Evolutionary conservation across 2,113 vertebrate genomes (phyloP).

Genomic region (Pseudolaguvia tuberculata): DNA sequence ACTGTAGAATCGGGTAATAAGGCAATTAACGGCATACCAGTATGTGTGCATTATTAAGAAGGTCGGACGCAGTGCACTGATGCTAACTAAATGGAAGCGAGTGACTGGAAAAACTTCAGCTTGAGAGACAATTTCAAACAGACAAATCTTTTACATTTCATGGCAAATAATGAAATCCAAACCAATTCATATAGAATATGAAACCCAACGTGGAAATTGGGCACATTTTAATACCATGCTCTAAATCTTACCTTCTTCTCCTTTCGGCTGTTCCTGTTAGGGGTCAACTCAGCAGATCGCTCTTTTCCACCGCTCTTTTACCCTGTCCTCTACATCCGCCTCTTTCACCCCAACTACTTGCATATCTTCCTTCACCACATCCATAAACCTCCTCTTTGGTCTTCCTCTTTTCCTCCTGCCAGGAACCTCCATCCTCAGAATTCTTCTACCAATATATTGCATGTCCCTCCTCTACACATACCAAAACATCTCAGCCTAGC

Average conservation of each 20-base stretch:
- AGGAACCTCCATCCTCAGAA: no score
- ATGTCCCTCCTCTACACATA: no score
- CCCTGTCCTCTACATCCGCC: no score
- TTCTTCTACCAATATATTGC: no score
- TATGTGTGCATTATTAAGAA: conserved; percentile 52
- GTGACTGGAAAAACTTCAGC: conserved; percentile 62
- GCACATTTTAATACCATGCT: conserved; percentile 53
- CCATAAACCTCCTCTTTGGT: no score
- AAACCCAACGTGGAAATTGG: conserved; percentile 49
- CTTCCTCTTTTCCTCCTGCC: no score
- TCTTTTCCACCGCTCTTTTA: no score
- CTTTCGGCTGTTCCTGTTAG: no score
- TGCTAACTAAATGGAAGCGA: conserved; percentile 59
- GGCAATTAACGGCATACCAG: conserved; percentile 66
- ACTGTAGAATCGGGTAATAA: conserved; percentile 61
- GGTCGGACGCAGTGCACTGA: conserved; percentile 48
- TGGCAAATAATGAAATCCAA: conserved; percentile 69
- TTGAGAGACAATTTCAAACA: conserved; percentile 61
- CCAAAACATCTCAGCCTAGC: no score
- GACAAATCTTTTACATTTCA: conserved; percentile 62
- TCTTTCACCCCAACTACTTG: no score
- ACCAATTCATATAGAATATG: conserved; percentile 62
- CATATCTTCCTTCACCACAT: no score
- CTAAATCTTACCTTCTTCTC: conserved; percentile 33
- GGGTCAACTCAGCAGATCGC: no score